phyloP scores from a whole-genome alignment of 2,888 invertebrate species.

The Noctua janthina region DNA sequence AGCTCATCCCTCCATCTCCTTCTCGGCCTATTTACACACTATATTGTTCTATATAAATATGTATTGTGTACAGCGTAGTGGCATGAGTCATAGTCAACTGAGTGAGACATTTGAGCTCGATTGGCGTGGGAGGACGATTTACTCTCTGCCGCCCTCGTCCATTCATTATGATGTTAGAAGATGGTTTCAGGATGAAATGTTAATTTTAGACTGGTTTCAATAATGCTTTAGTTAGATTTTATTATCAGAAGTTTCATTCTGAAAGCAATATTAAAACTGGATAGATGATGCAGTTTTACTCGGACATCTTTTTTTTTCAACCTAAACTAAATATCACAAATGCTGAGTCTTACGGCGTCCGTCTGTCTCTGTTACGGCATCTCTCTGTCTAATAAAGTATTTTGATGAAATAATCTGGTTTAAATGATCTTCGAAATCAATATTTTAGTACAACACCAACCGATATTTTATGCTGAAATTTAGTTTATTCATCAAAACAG shows the following conservation, averaged over 20 bases:
- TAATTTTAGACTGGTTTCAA: background rate
- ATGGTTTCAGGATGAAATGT: constrained; percentile 10
- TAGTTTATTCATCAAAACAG: background rate
- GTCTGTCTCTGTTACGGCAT: no score
- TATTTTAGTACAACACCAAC: background rate
- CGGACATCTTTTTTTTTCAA: background rate
- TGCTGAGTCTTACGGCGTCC: no score
- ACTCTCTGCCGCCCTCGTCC: background rate
- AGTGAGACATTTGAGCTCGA: constrained; percentile 35
- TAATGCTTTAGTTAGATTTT: background rate
- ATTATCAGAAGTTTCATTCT: background rate
- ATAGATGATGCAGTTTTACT: background rate
- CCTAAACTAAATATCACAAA: no score
- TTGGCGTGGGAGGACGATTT: constrained; percentile 18
- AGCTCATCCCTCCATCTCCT: no score
- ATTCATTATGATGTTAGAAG: constrained; percentile 5
- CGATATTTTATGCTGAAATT: background rate
- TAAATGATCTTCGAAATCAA: no score
- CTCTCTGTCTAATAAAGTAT: no score
- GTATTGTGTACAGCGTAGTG: constrained; percentile 11
- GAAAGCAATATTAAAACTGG: background rate
- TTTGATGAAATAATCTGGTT: no score
- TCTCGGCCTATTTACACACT: background rate
- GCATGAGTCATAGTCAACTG: constrained; percentile 18
- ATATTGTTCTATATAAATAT: constrained; percentile 2